Percentiles rank a stretch among this genome's conserved stretches.
phyloP scores from a whole-genome alignment of 2,797 vertebrate genomes.

The Microctenopoma steveboyesi region DNA sequence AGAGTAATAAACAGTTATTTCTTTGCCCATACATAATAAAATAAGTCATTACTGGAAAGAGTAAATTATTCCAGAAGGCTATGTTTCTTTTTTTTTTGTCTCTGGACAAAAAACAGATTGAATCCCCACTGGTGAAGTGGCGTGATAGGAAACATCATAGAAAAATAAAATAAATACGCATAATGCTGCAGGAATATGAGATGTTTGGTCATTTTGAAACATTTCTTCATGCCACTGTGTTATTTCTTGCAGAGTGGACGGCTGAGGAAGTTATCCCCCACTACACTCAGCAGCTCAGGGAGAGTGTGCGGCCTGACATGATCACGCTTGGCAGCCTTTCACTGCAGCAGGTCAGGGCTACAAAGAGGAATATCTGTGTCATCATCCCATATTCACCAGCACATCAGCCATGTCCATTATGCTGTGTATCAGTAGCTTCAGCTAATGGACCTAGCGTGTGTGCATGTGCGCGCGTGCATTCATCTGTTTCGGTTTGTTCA shows the following conservation, averaged over 20 bases:
- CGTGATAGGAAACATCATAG: not conserved
- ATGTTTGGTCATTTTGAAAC: constrained; percentile 14
- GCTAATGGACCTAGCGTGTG: constrained; percentile 74
- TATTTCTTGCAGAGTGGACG: constrained; percentile 68
- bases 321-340: constrained; percentile 90
- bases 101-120: not conserved
- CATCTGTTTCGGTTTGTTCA: constrained; percentile 48
- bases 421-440: constrained; percentile 63
- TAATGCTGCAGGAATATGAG: not conserved
- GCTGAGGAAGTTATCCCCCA: constrained; percentile 79
- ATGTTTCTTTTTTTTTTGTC: not conserved
- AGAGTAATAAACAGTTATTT: not conserved
- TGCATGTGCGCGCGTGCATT: constrained; percentile 41
- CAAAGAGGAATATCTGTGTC: constrained; percentile 85
- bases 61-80: constrained; percentile 3
- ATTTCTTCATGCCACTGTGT: constrained; percentile 14
- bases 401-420: constrained; percentile 79
- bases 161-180: not conserved
- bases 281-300: constrained; percentile 87
- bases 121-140: not conserved
- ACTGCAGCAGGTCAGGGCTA: constrained; percentile 91
- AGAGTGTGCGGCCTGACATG: constrained; percentile 87
- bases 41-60: not conserved
- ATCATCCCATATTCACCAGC: constrained; percentile 80
- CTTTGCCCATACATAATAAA: not conserved